Percentiles rank a stretch among this genome's conserved stretches.
Evolutionary conservation across 2,797 vertebrate genomes (phyloP).

Genomic region (Mycteria americana): DNA sequence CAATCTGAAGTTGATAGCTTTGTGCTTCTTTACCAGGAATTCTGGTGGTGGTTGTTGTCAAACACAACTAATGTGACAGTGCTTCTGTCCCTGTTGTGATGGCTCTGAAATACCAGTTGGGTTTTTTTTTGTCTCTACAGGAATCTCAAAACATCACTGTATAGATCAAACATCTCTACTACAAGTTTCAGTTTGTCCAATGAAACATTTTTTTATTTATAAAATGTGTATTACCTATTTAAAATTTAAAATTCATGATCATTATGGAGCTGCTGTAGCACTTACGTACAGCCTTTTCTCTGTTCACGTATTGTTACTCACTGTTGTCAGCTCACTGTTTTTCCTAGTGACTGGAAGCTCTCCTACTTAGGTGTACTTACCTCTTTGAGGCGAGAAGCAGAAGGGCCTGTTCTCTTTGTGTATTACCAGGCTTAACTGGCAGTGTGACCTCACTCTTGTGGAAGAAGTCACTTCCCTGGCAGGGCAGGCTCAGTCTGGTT

Average conservation of each 20-base stretch:
- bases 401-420: neutral
- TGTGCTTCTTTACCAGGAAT: neutral
- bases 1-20: neutral
- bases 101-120: neutral
- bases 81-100: neutral
- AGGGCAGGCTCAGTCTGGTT: neutral
- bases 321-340: accelerated
- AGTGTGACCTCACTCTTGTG: neutral
- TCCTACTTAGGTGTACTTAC: neutral
- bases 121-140: neutral
- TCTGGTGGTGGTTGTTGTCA: neutral
- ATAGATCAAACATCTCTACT: neutral
- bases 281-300: neutral
- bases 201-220: neutral
- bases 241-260: neutral
- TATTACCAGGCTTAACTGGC: neutral
- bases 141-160: neutral
- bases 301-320: neutral
- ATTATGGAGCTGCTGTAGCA: neutral
- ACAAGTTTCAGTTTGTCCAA: neutral
- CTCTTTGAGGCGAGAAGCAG: neutral
- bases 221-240: neutral
- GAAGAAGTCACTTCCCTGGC: neutral
- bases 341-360: neutral
- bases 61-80: neutral